Evolutionary conservation across 2,797 vertebrate species (phyloP).

Genomic region (Eospalax fontanierii): DNA sequence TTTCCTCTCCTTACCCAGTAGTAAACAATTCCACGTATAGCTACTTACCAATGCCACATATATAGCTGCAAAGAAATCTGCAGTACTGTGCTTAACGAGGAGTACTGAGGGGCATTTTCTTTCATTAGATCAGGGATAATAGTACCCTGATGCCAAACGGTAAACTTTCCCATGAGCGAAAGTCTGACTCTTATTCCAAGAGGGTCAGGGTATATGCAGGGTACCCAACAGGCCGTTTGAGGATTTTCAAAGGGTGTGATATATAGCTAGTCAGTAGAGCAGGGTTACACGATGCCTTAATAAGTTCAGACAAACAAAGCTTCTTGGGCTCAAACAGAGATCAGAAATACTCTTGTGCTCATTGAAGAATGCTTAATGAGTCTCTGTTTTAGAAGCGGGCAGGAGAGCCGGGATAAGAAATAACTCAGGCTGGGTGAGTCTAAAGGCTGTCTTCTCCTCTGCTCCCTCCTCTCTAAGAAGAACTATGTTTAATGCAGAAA

Average conservation of each 20-base stretch:
- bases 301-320: not conserved
- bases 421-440: slow-evolving; percentile 25
- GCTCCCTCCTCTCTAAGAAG: not conserved
- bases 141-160: slow-evolving; percentile 29
- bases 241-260: slow-evolving; percentile 74
- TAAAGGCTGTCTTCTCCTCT: slow-evolving; percentile 17
- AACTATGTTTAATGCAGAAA: slow-evolving; percentile 17
- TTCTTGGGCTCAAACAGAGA: slow-evolving; percentile 5
- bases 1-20: not conserved
- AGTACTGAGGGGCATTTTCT: slow-evolving; percentile 50
- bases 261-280: slow-evolving; percentile 42
- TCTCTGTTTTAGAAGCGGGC: not conserved
- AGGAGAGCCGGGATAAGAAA: slow-evolving; percentile 23
- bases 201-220: slow-evolving; percentile 52
- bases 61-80: slow-evolving; percentile 10
- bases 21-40: not conserved
- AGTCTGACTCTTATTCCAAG: slow-evolving; percentile 54
- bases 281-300: slow-evolving; percentile 40
- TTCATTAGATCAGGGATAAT: slow-evolving; percentile 70
- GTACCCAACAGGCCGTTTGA: slow-evolving; percentile 45
- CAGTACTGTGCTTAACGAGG: not conserved
- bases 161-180: slow-evolving; percentile 57
- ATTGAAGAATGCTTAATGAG: slow-evolving; percentile 48
- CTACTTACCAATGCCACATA: slow-evolving; percentile 13
- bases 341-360: slow-evolving; percentile 25